Percentiles rank a stretch among this genome's conserved stretches.
These are phyloP conservation scores for Gryllus longicercus DNA, from an alignment of 2,888 invertebrate genomes.

Conservation along the genomic window DNA sequence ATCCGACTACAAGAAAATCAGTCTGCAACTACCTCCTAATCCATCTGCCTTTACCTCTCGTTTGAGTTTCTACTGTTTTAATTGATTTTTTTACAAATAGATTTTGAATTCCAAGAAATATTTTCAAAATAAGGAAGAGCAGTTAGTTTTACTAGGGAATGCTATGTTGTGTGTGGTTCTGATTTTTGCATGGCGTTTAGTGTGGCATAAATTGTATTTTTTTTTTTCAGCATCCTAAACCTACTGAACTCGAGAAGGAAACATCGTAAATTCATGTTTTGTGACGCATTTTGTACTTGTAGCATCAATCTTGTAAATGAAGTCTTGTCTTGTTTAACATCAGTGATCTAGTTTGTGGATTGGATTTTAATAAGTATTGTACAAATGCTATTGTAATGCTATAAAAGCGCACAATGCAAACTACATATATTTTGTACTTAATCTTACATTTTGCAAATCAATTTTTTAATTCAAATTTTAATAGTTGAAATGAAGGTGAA, in stretches of 20 bases:
- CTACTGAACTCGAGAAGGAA: background rate
- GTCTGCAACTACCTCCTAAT: background rate
- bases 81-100: background rate
- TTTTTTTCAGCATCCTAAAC: background rate
- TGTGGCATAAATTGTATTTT: background rate
- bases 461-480: too few relatives aligned
- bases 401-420: too few relatives aligned
- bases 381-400: too few relatives aligned
- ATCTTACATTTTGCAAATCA: too few relatives aligned
- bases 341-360: too few relatives aligned
- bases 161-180: slow-evolving; percentile 33
- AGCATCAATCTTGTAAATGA: too few relatives aligned
- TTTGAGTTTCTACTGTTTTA: background rate
- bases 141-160: slow-evolving; percentile 21
- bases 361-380: too few relatives aligned
- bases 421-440: too few relatives aligned
- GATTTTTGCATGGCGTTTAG: slow-evolving; percentile 22
- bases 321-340: too few relatives aligned
- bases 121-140: background rate
- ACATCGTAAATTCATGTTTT: too few relatives aligned
- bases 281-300: too few relatives aligned
- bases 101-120: background rate
- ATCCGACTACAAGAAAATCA: slow-evolving; percentile 8
- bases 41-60: background rate
- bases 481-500: too few relatives aligned